Evolutionary conservation across 2,797 vertebrate genomes (phyloP), one percentile per base, ranked within the genome.

Genomic region (Nasua narica): DNA sequence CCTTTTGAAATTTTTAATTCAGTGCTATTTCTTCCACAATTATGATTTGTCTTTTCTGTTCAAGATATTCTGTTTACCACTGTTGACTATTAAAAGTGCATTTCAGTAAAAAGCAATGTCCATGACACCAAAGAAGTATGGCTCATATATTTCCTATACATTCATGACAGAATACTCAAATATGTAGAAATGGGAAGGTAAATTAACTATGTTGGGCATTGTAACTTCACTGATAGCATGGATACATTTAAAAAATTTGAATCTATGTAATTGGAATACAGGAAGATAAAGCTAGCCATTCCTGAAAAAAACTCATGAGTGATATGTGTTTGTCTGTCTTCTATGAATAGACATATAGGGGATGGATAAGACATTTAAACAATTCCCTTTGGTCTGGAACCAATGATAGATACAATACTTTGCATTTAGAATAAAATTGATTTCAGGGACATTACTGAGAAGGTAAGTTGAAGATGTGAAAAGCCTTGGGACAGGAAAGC

Each of bases 401-500:
- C 70, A 67, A 69, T 25, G 70, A 91, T 5, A 90, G 40, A 52
- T 7, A 16, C 6, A 85, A 7, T 79, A 13, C 54, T 69, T 85
- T 86, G 56, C 11, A 84, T 85, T 92, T 82, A 52, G 32, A 93
- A 46, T 69, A 78, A 92, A 88, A 79, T 15, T 52, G 16, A 70
- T 76, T 93, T 94, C 70, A 50, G 60, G 89, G 65, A 56, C 21
- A 78, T n/a, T 37, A 19, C 48, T 40, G 29, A 78, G 35, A 86
- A 79, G 5, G 29, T 62, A 84, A 60, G 14, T 13, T 35, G 46
- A 70, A 96, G 82, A 91, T 19, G 10, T 60, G n/a, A 78, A 95
- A 94, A 82, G 86, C 74, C 88, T 83, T 62, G 32, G 37, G 79
- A 29, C 86, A 96, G 48, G 13, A 96, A 89, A 91, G 78, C 16